Evolutionary conservation across 2,113 vertebrate species (phyloP), one percentile per base, ranked within the genome.

Genomic region (Microtus richardsoni): DNA sequence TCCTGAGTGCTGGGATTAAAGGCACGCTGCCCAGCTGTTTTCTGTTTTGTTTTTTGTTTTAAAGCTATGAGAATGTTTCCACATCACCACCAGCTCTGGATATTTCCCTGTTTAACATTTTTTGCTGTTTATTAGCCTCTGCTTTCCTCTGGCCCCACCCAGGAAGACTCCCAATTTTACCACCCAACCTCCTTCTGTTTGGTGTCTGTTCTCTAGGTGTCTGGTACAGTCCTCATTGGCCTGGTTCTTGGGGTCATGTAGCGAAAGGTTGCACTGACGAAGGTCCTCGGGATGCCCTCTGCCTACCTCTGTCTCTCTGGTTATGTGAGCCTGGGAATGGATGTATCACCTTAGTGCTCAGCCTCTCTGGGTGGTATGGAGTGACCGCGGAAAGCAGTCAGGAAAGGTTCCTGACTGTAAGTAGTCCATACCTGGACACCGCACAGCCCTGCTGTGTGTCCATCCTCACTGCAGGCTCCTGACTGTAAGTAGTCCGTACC

Each of bases 191-290:
- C 36, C 41, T 75, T 17, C 3, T 68, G 22, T 75, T 47, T 90
- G 71, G n/a, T 80, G 86, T 88, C 71, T 96, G 28, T 91, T 54
- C 73, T 77, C 8, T 68, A 98, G 97, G 16, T 97, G 16, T 96
- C 95, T 36, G 97, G 97, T 0, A 4, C 95, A 54, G 6, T 95
- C 70, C 94, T 97, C 54, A 26, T 90, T 22, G 92, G 94, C 41
- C 60, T 97, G 62, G 96, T 95, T 21, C 36, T 96, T 21, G 95
- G 94, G 84, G 83, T 97, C 26, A 95, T n/a, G 6, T 95, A 92
- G 64, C 85, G 79, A 28, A 91, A 82, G 33, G 68, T 91, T 13
- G 21, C 80, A 22, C 83, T 97, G 30, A 95, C 90, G 0, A 73
- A 68, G 47, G 91, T 95, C 58, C 89, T 98, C 3, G 97, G 95